phyloP scores from a whole-genome alignment of 1,140 invertebrate species.

The Drosophila elegans region DNA sequence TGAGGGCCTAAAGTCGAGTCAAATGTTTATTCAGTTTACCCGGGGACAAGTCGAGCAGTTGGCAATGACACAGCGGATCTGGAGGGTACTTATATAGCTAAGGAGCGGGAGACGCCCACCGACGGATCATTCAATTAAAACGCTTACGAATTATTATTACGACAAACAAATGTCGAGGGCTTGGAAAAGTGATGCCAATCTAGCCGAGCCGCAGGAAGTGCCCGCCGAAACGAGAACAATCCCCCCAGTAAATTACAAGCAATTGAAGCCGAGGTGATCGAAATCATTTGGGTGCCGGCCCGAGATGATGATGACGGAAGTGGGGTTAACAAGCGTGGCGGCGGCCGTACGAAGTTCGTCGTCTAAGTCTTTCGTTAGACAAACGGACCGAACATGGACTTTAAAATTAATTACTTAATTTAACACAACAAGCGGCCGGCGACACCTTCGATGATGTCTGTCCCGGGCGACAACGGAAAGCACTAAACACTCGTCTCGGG shows the following conservation, averaged over 20 bases:
- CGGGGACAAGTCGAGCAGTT: constrained; percentile 58
- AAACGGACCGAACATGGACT: constrained; percentile 77
- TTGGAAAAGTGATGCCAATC: constrained; percentile 71
- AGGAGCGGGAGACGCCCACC: constrained; percentile 55
- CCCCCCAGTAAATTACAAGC: constrained; percentile 64
- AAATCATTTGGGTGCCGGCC: constrained; percentile 28
- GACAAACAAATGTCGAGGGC: constrained; percentile 74
- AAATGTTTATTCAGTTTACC: constrained; percentile 67
- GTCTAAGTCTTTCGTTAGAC: constrained; percentile 76
- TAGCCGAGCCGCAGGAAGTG: constrained; percentile 64
- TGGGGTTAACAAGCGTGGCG: constrained; percentile 61
- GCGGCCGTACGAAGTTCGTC: constrained; percentile 50
- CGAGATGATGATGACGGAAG: constrained; percentile 53
- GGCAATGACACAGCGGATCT: constrained; percentile 59
- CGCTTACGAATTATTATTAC: constrained; percentile 77
- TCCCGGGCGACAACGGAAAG: constrained; percentile 68
- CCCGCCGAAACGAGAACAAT: constrained; percentile 22
- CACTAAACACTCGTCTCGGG: constrained; percentile 61
- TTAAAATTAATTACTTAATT: constrained; percentile 84
- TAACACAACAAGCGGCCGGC: constrained; percentile 74
- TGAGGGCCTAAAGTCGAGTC: constrained; percentile 58
- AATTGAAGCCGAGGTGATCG: constrained; percentile 60
- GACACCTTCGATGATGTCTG: constrained; percentile 69
- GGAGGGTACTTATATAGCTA: constrained; percentile 20
- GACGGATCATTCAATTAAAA: constrained; percentile 81